phyloP scores from a whole-genome alignment of 53 echinoderm and acorn worm genomes.

The Astropecten irregularis region DNA sequence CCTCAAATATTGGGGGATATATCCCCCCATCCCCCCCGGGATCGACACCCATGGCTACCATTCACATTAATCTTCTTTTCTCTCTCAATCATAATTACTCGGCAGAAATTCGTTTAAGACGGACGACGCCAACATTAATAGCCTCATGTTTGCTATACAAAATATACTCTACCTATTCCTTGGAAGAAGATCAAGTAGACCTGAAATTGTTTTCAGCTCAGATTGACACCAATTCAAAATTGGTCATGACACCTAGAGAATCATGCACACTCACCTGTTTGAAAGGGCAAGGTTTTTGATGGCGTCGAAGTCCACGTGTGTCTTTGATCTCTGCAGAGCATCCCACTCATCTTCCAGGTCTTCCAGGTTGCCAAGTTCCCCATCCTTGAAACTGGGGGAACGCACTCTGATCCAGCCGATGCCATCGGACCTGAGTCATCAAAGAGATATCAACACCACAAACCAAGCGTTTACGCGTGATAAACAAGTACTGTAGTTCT shows the following conservation, averaged over 20 bases:
- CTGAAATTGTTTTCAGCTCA: too few relatives aligned
- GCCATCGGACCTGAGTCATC: slow-evolving; percentile 46
- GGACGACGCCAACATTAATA: too few relatives aligned
- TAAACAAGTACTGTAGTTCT: too few relatives aligned
- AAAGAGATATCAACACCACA: too few relatives aligned
- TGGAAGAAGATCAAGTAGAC: background rate
- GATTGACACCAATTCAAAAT: too few relatives aligned
- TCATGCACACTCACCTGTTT: slow-evolving; percentile 6
- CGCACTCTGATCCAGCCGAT: slow-evolving; percentile 56
- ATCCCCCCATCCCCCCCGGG: too few relatives aligned
- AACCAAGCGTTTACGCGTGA: too few relatives aligned
- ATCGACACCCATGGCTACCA: too few relatives aligned
- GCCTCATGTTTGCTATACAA: too few relatives aligned
- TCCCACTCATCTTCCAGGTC: slow-evolving; percentile 40
- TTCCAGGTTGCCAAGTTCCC: slow-evolving; percentile 16
- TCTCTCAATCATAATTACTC: background rate
- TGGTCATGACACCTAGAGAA: slow-evolving; percentile 46
- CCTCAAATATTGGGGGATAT: too few relatives aligned
- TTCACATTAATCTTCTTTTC: background rate
- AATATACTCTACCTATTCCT: too few relatives aligned
- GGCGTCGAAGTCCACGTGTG: slow-evolving; percentile 21
- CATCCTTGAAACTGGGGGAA: background rate
- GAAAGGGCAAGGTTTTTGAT: slow-evolving; percentile 34
- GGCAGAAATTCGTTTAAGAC: too few relatives aligned
- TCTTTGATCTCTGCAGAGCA: slow-evolving; percentile 10